phyloP scores from a whole-genome alignment of 1,140 invertebrate species.

The Monomorium pharaonis region DNA sequence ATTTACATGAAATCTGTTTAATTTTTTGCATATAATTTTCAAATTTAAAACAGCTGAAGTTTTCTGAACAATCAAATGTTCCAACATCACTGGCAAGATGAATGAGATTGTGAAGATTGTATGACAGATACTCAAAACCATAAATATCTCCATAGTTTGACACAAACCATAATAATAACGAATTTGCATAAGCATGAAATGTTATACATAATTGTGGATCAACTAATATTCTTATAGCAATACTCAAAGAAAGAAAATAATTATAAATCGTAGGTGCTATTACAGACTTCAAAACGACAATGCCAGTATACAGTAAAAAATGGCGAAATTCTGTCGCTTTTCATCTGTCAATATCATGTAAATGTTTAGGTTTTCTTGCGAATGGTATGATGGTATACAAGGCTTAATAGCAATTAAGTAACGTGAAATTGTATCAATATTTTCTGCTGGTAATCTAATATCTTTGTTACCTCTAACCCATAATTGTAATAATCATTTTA shows the following conservation, averaged over 20 bases:
- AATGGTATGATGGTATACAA: background rate
- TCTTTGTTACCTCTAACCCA: background rate
- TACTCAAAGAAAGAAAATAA: background rate
- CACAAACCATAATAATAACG: background rate
- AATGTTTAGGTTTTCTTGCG: background rate
- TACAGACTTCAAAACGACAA: background rate
- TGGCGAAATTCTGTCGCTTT: conserved; percentile 2
- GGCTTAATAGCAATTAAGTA: background rate
- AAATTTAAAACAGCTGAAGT: background rate
- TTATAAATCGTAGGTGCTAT: background rate
- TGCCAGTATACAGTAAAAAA: conserved; percentile 1
- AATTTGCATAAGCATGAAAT: background rate
- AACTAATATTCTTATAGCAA: background rate
- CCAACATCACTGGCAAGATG: background rate
- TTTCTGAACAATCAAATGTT: background rate
- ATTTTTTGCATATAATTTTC: background rate
- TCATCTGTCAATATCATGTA: background rate
- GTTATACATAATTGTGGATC: background rate
- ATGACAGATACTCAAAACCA: background rate
- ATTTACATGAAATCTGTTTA: background rate
- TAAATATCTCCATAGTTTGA: background rate
- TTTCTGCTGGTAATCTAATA: background rate
- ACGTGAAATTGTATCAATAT: background rate
- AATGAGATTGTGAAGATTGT: background rate
- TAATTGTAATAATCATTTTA: background rate